A percentile compares a stretch with the other conserved stretches of the same genome.
Conservation (phyloP, 2,113 vertebrate species). For the Xiphophorus maculatus region DNA sequence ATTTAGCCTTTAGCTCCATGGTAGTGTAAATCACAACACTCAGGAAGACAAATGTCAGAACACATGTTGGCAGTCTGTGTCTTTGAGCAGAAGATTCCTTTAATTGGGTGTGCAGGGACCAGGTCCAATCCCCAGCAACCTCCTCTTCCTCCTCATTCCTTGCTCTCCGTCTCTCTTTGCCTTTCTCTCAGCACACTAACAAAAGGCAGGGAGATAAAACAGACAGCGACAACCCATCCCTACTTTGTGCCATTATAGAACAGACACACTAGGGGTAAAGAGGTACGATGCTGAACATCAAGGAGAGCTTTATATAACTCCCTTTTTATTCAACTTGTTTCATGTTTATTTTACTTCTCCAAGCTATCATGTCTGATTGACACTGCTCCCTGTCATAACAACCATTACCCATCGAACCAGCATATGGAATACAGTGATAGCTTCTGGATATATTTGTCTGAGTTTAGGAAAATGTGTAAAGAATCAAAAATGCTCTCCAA, state of each 20-base stretch:
- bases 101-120: constrained; percentile 87
- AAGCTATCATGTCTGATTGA: constrained; percentile 81
- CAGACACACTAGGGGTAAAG: constrained; percentile 82
- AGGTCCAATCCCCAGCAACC: constrained; percentile 80
- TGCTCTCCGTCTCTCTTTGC: constrained; percentile 69
- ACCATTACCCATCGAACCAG: constrained; percentile 81
- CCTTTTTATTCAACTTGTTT: constrained; percentile 79
- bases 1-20: constrained; percentile 84
- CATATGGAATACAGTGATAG: constrained; percentile 78
- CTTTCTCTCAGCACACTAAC: constrained; percentile 81
- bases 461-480: constrained; percentile 82
- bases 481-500: constrained; percentile 80
- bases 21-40: constrained; percentile 82
- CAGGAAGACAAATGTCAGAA: constrained; percentile 86
- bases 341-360: constrained; percentile 83
- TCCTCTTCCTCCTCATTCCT: constrained; percentile 68
- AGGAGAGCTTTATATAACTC: constrained; percentile 85
- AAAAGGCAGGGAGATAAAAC: constrained; percentile 84
- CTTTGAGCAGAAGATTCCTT: constrained; percentile 83
- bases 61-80: constrained; percentile 82
- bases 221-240: constrained; percentile 79
- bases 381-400: constrained; percentile 81
- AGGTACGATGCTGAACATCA: constrained; percentile 82
- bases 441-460: constrained; percentile 84
- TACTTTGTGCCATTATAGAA: constrained; percentile 84